Percentiles rank a stretch among this genome's conserved stretches.
Conservation (phyloP, 2,797 vertebrate species). For the Lepidocolaptes lacrymiger region DNA sequence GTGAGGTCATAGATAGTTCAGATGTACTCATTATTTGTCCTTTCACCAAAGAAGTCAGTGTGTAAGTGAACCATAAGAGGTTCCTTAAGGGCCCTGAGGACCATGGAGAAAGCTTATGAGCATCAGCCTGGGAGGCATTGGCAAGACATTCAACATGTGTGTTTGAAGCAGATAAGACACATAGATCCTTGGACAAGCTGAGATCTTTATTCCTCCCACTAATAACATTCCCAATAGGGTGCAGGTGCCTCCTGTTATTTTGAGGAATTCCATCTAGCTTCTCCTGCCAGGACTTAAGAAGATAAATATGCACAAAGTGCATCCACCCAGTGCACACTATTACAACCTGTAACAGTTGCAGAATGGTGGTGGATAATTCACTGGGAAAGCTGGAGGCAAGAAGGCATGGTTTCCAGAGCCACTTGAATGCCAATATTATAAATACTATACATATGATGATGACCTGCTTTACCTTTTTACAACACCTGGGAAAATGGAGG, state of each 20-base stretch:
- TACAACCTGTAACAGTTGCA: constrained; percentile 1
- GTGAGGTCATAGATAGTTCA: neutral
- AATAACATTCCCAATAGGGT: constrained; percentile 45
- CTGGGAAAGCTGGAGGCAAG: constrained; percentile 1
- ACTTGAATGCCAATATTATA: neutral
- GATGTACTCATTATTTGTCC: neutral
- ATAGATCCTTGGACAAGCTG: constrained; percentile 3
- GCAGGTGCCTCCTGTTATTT: constrained; percentile 56
- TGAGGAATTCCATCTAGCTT: constrained; percentile 41
- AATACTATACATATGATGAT: neutral
- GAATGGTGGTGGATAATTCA: neutral
- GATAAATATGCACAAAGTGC: neutral
- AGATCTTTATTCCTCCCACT: constrained; percentile 22
- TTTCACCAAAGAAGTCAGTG: neutral
- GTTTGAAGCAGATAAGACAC: neutral
- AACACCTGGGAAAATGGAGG: neutral
- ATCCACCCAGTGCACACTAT: neutral
- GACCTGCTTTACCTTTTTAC: constrained; percentile 9
- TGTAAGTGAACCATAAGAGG: neutral
- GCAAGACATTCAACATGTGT: constrained; percentile 9
- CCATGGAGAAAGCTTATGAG: neutral
- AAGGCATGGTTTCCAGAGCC: constrained; percentile 6
- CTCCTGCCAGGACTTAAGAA: constrained; percentile 2
- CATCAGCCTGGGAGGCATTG: constrained; percentile 29
- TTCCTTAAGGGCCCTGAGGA: neutral